phyloP scores from a whole-genome alignment of 2,113 vertebrate genomes.

The Hippocampus abdominalis region DNA sequence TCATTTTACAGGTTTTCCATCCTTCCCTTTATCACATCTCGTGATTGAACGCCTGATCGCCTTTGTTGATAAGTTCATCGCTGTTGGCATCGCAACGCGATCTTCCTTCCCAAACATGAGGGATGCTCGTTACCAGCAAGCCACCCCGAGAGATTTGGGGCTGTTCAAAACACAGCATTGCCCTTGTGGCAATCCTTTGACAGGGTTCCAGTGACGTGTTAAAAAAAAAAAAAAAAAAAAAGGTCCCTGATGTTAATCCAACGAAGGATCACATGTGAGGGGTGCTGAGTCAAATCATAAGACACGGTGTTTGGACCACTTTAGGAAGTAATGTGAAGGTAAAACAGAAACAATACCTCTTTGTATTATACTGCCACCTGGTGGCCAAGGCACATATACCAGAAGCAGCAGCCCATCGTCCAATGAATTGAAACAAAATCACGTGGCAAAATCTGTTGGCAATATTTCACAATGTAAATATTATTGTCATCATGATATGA shows the following conservation, averaged over 20 bases:
- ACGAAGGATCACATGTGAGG: constrained; percentile 27
- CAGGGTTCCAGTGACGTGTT: neutral
- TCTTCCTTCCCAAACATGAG: constrained; percentile 2
- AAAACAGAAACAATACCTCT: too few species aligned
- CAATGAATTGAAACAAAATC: neutral
- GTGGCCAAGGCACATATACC: neutral
- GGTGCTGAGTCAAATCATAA: constrained; percentile 13
- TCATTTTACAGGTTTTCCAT: neutral
- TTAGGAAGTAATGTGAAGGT: neutral
- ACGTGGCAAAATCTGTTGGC: neutral
- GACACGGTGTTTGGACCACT: neutral
- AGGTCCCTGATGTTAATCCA: constrained; percentile 9
- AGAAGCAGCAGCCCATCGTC: neutral
- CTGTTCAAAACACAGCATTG: neutral
- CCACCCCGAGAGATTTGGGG: neutral
- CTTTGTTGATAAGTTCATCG: neutral
- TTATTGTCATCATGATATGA: too few species aligned
- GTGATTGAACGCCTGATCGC: neutral
- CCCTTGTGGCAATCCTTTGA: neutral
- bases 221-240: neutral
- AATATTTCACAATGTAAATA: neutral
- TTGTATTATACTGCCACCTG: neutral
- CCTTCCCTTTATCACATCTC: neutral
- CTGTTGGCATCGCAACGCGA: neutral
- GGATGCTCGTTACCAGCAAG: neutral